phyloP scores from a whole-genome alignment of 2,797 vertebrate species.

The Chiroxiphia lanceolata region DNA sequence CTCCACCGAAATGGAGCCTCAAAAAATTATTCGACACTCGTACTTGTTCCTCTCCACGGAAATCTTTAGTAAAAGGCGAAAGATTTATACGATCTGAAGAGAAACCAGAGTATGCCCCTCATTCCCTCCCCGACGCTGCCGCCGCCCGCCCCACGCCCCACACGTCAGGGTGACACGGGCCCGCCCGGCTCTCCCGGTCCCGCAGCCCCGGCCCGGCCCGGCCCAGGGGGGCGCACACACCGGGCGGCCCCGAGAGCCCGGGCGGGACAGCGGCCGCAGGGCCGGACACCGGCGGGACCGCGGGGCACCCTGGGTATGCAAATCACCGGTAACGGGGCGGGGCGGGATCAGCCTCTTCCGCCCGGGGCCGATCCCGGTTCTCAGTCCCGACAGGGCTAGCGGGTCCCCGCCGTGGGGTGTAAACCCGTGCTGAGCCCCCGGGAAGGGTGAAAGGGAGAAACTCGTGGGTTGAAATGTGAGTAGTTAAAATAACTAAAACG shows the following conservation, averaged over 20 bases:
- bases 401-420: too few species aligned
- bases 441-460: too few species aligned
- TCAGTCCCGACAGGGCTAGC: too few species aligned
- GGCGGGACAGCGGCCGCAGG: not conserved
- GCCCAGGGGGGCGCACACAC: not conserved
- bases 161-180: rapidly evolving
- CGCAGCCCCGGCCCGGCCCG: not conserved
- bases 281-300: rapidly evolving
- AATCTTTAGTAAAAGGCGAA: slow-evolving; percentile 89
- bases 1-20: not conserved
- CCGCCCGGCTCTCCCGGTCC: not conserved
- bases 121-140: rapidly evolving
- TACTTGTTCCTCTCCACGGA: slow-evolving; percentile 76
- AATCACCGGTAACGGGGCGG: too few species aligned
- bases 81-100: slow-evolving; percentile 81
- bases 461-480: too few species aligned
- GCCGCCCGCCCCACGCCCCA: not conserved
- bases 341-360: too few species aligned
- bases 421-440: too few species aligned
- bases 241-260: not conserved
- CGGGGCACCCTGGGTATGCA: not conserved
- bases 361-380: too few species aligned
- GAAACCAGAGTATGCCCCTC: not conserved
- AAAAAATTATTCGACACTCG: not conserved
- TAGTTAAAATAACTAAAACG: not conserved